Evolutionary conservation across 2,113 vertebrate species (phyloP), one percentile per base, ranked within the genome.

Genomic region (Shinisaurus crocodilurus): DNA sequence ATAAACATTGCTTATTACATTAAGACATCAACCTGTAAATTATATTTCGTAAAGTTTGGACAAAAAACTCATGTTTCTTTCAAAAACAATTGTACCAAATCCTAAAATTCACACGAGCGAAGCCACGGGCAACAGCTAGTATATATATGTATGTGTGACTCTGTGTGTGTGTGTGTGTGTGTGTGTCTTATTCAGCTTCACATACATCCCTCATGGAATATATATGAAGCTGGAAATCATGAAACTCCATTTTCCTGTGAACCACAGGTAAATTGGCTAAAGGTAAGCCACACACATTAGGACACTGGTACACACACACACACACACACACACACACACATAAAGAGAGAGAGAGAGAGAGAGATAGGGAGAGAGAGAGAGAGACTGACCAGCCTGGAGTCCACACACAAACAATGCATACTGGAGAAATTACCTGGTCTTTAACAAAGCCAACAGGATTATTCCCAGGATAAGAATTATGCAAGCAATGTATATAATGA

Each of bases 351-450:
- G n/a, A n/a, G n/a, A n/a, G n/a, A n/a, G n/a, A n/a, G n/a, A n/a
- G n/a, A n/a, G n/a, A n/a, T n/a, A n/a, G n/a, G n/a, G n/a, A n/a
- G n/a, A n/a, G n/a, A n/a, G n/a, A n/a, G n/a, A 29, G 18, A 43
- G 63, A 6, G 15, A 29, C 69, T 65, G 32, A 10, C n/a, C 34
- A 23, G 27, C n/a, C 34, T 45, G 20, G 69, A 75, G 12, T 50
- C 43, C 40, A 40, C 15, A 54, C 16, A 85, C 3, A 18, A 27
- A 12, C 27, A 57, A 5, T 32, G 45, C 34, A 65, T 37, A 67
- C 60, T 50, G 37, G 10, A 50, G 57, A 48, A 34, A 69, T 96
- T 97, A 99, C 99, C 98, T 97, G 89, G 97, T 96, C 92, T 96
- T 98, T 91, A 96, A 93, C 57, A 97, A 90, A 94, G 97, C 89